Percentiles rank a stretch among this genome's conserved stretches.
These are phyloP conservation scores for Callinectes sapidus DNA, from an alignment of 2,888 invertebrate species.

Conservation along the genomic window DNA sequence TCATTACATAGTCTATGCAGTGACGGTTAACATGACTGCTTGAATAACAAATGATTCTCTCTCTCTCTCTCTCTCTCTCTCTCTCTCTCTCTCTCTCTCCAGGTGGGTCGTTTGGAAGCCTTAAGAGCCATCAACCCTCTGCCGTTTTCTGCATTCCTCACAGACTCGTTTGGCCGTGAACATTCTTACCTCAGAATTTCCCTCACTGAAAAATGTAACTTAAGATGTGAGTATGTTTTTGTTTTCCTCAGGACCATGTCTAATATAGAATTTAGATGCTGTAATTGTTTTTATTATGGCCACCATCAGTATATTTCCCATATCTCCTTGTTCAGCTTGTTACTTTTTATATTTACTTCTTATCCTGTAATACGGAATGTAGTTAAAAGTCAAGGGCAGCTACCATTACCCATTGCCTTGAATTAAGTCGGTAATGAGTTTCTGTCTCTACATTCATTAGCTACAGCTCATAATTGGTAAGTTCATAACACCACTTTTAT, in stretches of 20 bases:
- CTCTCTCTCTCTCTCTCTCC: background rate
- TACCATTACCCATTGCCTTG: no score
- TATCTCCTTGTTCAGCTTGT: background rate
- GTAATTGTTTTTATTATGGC: background rate
- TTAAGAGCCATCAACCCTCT: slow-evolving; percentile 56
- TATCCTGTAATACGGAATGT: no score
- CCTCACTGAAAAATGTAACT: slow-evolving; percentile 95
- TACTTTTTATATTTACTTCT: background rate
- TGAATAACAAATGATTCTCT: background rate
- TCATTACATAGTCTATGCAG: no score
- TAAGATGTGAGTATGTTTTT: slow-evolving; percentile 87
- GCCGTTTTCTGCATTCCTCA: slow-evolving; percentile 76
- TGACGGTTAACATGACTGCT: no score
- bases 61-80: background rate
- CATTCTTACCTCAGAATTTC: slow-evolving; percentile 97
- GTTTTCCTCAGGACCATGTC: background rate
- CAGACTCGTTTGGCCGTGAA: slow-evolving; percentile 89
- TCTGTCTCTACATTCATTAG: no score
- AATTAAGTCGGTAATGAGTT: no score
- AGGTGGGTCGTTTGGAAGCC: slow-evolving; percentile 41
- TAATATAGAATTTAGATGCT: background rate
- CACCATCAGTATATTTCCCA: background rate
- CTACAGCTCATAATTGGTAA: no score
- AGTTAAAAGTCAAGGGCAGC: no score
- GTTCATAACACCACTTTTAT: background rate